Evolutionary conservation across 2,888 invertebrate species (phyloP), one percentile per base, ranked within the genome.

Genomic region (Empis stercorea): DNA sequence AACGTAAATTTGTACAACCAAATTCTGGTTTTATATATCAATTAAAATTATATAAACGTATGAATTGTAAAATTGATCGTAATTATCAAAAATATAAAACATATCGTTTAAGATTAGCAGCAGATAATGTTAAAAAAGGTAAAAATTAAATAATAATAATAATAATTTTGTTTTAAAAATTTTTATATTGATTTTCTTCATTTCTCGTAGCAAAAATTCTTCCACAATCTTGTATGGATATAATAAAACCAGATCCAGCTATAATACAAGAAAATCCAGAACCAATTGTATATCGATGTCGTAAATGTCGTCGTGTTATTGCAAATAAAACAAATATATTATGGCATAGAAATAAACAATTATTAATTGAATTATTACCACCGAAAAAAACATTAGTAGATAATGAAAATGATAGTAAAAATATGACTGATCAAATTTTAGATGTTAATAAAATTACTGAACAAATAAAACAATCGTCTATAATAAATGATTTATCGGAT

Each of bases 21-120:
- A 92, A 92, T 64, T 68, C 78, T 13, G 91, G 92, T 0, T 92
- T 92, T 57, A 68, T 81, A 30, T 78, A 80, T 0, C 92, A 92
- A 59, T 67, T 92, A 27, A 80, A 80, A 57, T 70, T 91, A 7
- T 92, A 83, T 60, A 78, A 81, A 10, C 80, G 80, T 54, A 89
- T 92, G 87, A 79, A 77, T 1, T 87, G 74, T 60, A 73, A 63
- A 38, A 73, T 91, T 42, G 82, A 89, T 60, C 74, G 69, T 45
- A 76, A 75, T 48, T 79, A 82, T 57, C 78, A 81, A 14, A 73
- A 81, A 47, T 86, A 80, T 58, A 88, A 84, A 63, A 68, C 78
- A 54, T 89, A 85, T 61, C 74, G 86, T 15, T 66, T 91, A 45
- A 81, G 81, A 58, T 74, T 87, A 60, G 88, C 88, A 1, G 85